These are phyloP conservation scores for Pyralis farinalis DNA, from an alignment of 2,888 invertebrate genomes.

Conservation along the genomic window DNA sequence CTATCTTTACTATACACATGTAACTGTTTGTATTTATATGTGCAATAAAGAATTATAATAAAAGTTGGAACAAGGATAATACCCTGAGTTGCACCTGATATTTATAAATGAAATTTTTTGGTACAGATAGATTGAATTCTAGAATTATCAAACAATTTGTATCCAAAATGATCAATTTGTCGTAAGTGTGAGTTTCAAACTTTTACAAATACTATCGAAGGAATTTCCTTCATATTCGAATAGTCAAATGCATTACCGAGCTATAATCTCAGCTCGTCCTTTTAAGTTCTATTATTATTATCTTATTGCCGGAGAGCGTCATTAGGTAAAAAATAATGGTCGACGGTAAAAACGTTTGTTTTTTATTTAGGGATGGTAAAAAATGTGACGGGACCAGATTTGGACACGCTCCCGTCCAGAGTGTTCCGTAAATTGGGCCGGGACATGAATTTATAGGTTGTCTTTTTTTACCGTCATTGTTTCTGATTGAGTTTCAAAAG, in stretches of 20 bases:
- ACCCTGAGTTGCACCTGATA: neutral
- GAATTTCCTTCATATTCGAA: conserved; percentile 5
- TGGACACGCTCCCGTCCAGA: conserved; percentile 23
- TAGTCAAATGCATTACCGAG: conserved; percentile 9
- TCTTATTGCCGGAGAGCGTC: conserved; percentile 19
- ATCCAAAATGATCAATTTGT: neutral
- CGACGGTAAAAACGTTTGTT: conserved; percentile 15
- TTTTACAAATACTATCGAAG: neutral
- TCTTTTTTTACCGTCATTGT: conserved; percentile 8
- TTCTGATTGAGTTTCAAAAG: conserved; percentile 14
- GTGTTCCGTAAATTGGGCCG: conserved; percentile 19
- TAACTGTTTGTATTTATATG: too few species aligned
- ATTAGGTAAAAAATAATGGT: conserved; percentile 25
- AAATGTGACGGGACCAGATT: conserved; percentile 25
- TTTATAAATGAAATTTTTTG: neutral
- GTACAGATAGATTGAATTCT: neutral
- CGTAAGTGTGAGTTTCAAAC: neutral
- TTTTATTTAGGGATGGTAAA: conserved; percentile 19
- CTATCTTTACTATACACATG: too few species aligned
- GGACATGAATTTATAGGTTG: conserved; percentile 19
- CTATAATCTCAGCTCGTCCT: conserved; percentile 13
- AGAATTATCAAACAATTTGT: neutral
- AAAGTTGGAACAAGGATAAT: neutral
- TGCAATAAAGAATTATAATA: too few species aligned
- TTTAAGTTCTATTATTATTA: conserved; percentile 23